phyloP scores from a whole-genome alignment of 1,140 invertebrate species.

The Aphelinus atriplicis region DNA sequence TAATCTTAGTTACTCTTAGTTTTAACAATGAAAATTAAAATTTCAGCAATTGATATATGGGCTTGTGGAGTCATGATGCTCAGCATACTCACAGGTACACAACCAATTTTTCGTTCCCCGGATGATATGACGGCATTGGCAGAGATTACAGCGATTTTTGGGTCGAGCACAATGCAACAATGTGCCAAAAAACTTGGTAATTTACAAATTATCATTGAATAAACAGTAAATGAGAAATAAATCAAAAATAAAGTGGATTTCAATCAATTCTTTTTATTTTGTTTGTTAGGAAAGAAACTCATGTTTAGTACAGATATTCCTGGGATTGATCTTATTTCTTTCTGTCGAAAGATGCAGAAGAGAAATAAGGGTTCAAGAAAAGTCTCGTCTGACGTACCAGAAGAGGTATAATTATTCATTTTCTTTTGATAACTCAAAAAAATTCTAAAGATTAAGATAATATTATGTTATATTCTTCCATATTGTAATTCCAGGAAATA shows the following conservation, averaged over 20 bases:
- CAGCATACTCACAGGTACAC: slow-evolving; percentile 80
- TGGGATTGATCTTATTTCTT: slow-evolving; percentile 52
- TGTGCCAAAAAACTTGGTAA: slow-evolving; percentile 77
- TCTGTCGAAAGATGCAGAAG: slow-evolving; percentile 58
- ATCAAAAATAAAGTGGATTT: no score
- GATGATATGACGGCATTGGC: slow-evolving; percentile 84
- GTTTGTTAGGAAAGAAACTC: slow-evolving; percentile 59
- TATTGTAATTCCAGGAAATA: slow-evolving; percentile 44
- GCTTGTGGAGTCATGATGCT: slow-evolving; percentile 87
- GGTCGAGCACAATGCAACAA: slow-evolving; percentile 74
- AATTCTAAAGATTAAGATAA: slow-evolving; percentile 12
- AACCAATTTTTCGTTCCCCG: slow-evolving; percentile 85
- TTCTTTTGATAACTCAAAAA: slow-evolving; percentile 31
- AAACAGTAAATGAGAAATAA: no score
- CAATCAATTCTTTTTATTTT: slow-evolving; percentile 10
- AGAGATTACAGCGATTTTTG: slow-evolving; percentile 86
- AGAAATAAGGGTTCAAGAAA: slow-evolving; percentile 48
- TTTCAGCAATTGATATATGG: slow-evolving; percentile 87
- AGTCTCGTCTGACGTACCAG: slow-evolving; percentile 38
- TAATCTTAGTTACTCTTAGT: no score
- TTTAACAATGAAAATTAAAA: background rate
- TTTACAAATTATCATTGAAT: slow-evolving; percentile 3
- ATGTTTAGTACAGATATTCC: slow-evolving; percentile 57
- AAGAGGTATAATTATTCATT: slow-evolving; percentile 47
- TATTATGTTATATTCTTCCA: no score